Base-by-base conservation (phyloP, 2,797 vertebrate genomes). In the Oryzias sinensis region DNA sequence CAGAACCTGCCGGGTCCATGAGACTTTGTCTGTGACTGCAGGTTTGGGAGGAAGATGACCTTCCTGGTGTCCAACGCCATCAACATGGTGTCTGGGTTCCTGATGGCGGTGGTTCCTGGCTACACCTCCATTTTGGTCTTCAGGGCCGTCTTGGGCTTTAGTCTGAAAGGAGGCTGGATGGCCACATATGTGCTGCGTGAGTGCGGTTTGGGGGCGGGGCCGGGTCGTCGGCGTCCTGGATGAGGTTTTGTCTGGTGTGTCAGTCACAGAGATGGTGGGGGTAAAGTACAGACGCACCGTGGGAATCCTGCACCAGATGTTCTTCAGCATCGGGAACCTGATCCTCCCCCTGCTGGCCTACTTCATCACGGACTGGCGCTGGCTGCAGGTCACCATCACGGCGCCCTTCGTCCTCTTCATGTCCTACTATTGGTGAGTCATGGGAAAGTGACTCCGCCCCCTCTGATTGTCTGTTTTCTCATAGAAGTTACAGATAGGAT, bases 241-340 rank as follows among this genome's bases (percentile, higher is more conserved):
- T 37, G 33, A 37, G 11, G 33, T 37, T 37, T 37, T 37, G 33
- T 37, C 29, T 33, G 29, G 8, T 33, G 33, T 37, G 33, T 57
- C 71, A 99, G 97, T 98, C 76, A 98, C 95, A 0, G 97, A 99
- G 85, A 84, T 99, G 0, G 96, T 98, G 18, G 97, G 96, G 0
- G 94, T 96, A 4, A 92, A 97, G 70, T 94, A 92, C 83, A 85
- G 97, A 57, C 89, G 94, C 44, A 93, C 93, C 0, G 93, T 97
- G 68, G 96, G 96, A 16, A 91, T 99, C 0, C 48, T 94, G 42
- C 95, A 94, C 80, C 96, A 99, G 88, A 94, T 97, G 70, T 92
- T 95, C 87, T 99, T 97, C 90, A 98, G 95, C 1, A 43, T 96
- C 3, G 97, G 96, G 47, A 80, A 96, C 77, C 93, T 98, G 67